Evolutionary conservation across 2,888 invertebrate species (phyloP).

Genomic region (Scaptodrosophila latifasciaeformis): DNA sequence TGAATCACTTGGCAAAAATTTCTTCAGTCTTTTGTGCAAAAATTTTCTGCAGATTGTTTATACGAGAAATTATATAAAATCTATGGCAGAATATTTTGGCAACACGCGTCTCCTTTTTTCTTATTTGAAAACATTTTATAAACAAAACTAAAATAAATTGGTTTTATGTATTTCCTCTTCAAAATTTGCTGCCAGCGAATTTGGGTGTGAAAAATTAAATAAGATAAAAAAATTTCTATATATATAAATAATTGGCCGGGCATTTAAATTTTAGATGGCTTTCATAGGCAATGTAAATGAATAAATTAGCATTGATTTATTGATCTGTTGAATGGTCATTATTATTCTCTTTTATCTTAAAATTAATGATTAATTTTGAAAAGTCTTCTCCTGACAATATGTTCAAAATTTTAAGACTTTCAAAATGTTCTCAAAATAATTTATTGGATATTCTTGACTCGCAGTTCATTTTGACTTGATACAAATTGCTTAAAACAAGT

Average conservation of each 20-base stretch:
- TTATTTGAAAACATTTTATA: too few relatives aligned
- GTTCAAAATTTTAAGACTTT: too few relatives aligned
- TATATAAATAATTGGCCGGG: constrained; percentile 33
- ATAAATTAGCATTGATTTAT: not conserved
- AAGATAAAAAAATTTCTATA: too few relatives aligned
- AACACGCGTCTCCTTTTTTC: constrained; percentile 16
- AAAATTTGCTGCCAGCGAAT: not conserved
- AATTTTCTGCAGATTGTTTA: constrained; percentile 43
- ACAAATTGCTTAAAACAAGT: too few relatives aligned
- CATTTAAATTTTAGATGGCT: constrained; percentile 25
- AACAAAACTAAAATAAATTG: constrained; percentile 29
- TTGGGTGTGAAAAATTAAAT: too few relatives aligned
- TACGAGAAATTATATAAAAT: constrained; percentile 29
- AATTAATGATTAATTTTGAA: too few relatives aligned
- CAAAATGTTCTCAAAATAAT: too few relatives aligned
- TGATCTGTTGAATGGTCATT: too few relatives aligned
- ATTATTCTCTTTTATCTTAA: too few relatives aligned
- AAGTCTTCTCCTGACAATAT: too few relatives aligned
- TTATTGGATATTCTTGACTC: too few relatives aligned
- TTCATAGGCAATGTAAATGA: not conserved
- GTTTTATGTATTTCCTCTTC: constrained; percentile 31
- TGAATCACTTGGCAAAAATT: constrained; percentile 32
- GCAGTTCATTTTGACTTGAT: too few relatives aligned
- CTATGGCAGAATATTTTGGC: constrained; percentile 37
- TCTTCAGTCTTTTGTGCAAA: constrained; percentile 15